A percentile compares a stretch with the other conserved stretches of the same genome.
Conservation (phyloP, 1,140 invertebrate genomes). For the Pinna nobilis region DNA sequence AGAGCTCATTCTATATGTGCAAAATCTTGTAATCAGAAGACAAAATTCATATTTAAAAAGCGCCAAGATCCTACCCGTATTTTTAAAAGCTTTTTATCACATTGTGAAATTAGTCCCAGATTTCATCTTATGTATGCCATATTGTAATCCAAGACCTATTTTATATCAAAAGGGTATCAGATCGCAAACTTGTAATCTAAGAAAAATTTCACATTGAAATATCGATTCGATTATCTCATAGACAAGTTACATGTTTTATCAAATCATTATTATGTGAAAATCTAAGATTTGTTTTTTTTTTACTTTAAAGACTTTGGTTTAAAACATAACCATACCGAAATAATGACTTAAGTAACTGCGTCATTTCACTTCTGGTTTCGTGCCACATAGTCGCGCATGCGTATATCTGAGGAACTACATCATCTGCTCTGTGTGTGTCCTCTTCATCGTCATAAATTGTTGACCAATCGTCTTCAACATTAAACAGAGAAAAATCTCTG, state of each 20-base stretch:
- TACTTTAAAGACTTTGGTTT: background rate
- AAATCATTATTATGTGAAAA: background rate
- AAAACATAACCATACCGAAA: conserved; percentile 64
- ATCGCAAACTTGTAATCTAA: too few relatives aligned
- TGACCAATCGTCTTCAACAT: conserved; percentile 35
- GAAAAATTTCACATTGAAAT: too few relatives aligned
- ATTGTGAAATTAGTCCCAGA: too few relatives aligned
- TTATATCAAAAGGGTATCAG: too few relatives aligned
- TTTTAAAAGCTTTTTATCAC: too few relatives aligned
- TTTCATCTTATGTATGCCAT: too few relatives aligned
- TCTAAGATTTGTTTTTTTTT: background rate
- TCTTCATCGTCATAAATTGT: conserved; percentile 36
- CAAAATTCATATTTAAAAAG: too few relatives aligned
- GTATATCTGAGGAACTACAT: conserved; percentile 67
- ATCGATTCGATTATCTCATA: too few relatives aligned
- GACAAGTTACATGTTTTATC: background rate
- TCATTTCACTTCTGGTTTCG: conserved; percentile 71
- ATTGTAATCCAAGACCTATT: too few relatives aligned
- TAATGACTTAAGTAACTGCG: conserved; percentile 79
- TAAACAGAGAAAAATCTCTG: conserved; percentile 75
- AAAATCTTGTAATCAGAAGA: too few relatives aligned
- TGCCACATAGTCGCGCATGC: conserved; percentile 74
- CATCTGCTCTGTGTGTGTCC: conserved; percentile 48
- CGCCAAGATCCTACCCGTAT: too few relatives aligned
- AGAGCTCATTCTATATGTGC: too few relatives aligned